phyloP scores from a whole-genome alignment of 2,113 vertebrate genomes.

The Geococcyx californianus region DNA sequence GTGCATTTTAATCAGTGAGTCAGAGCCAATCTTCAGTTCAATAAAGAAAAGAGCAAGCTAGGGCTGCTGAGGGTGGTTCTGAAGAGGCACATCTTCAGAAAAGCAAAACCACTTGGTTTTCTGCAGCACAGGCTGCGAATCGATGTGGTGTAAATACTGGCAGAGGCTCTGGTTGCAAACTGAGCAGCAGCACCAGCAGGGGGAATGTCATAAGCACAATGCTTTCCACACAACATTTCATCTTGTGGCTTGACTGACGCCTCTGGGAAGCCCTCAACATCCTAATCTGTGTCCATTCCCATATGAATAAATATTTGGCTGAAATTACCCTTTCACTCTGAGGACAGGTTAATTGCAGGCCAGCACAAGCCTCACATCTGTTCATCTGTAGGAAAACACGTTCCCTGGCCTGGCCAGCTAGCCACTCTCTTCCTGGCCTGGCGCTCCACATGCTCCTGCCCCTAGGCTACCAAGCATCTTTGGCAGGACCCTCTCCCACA shows the following conservation, averaged over 20 bases:
- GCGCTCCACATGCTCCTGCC: accelerated
- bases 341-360: background rate
- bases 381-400: background rate
- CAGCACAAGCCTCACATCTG: background rate
- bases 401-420: background rate
- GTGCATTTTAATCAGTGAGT: background rate
- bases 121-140: accelerated
- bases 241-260: background rate
- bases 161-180: background rate
- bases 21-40: background rate
- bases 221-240: background rate
- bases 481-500: background rate
- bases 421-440: background rate
- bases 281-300: background rate
- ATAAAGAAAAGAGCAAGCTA: background rate
- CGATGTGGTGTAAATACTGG: background rate
- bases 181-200: background rate
- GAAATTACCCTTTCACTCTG: background rate
- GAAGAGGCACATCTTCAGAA: background rate
- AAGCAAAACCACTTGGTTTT: background rate
- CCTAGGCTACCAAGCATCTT: background rate
- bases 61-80: background rate
- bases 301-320: background rate
- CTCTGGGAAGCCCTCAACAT: background rate
- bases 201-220: accelerated